Conservation (phyloP, 2,113 vertebrate genomes). For the Lagopus muta region DNA sequence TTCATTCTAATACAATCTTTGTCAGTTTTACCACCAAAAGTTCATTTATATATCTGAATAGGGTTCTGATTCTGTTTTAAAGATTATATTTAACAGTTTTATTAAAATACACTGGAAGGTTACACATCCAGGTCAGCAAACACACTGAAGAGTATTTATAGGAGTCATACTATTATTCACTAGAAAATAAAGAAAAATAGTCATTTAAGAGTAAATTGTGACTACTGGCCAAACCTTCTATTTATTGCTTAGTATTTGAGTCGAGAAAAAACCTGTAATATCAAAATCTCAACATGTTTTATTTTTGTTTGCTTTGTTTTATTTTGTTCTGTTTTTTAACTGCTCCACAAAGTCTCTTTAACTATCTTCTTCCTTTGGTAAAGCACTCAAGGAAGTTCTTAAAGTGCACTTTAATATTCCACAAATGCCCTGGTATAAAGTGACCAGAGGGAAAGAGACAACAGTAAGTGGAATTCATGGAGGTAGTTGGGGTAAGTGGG, state of each 20-base stretch:
- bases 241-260: slow-evolving; percentile 48
- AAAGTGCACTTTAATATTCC: slow-evolving; percentile 28
- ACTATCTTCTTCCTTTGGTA: neutral
- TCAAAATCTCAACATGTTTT: slow-evolving; percentile 26
- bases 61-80: neutral
- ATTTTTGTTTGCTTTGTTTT: too few relatives aligned
- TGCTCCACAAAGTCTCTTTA: neutral
- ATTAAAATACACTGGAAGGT: neutral
- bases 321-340: neutral
- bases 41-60: neutral
- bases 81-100: neutral
- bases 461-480: neutral
- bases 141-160: neutral
- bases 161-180: neutral
- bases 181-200: neutral
- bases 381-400: slow-evolving; percentile 35
- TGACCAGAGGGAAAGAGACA: slow-evolving; percentile 51
- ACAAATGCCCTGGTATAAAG: slow-evolving; percentile 47
- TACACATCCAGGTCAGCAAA: neutral
- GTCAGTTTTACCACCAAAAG: neutral
- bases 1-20: neutral
- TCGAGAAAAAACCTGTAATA: slow-evolving; percentile 29
- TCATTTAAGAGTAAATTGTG: slow-evolving; percentile 23
- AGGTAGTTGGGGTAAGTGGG: neutral
- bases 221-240: neutral